Base-by-base conservation (phyloP, 2,113 vertebrate species). In the Tetrax tetrax region DNA sequence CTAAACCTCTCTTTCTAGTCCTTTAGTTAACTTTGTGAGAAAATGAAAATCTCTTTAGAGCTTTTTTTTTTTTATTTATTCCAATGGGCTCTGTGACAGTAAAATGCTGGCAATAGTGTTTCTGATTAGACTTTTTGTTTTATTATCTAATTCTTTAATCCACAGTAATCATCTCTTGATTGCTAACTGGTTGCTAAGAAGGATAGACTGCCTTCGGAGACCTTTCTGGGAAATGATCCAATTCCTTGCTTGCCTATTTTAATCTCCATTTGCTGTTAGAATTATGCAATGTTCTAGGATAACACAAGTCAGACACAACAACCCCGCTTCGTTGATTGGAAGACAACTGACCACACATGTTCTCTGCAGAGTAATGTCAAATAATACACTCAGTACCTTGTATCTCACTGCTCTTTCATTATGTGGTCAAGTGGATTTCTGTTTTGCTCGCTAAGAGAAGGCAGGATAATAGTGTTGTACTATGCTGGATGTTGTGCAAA, bases 191-290 rank as follows among this genome's bases (percentile, higher is more conserved):
- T 60, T 94, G 88, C 85, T 92, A 87, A 91, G 80, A 91, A 93
- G 91, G 75, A 60, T 85, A 94, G 64, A 51, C 68, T 37, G 69
- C 23, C 86, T 96, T 92, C 68, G 78, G 91, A 96, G 93, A 77
- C 28, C 41, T 54, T 89, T 95, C 95, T 96, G 96, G 97, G 95
- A 97, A 95, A 57, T 53, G 56, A 92, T 97, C 87, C 83, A 97
- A 83, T 91, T 95, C 94, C 75, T 76, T 90, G 43, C 41, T 60
- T 37, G 3, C 81, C 31, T 90, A 10, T 90, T 97, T 94, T 91
- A 89, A 94, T 97, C 75, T 97, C 94, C 95, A 28, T 90, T 98
- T 97, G 64, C 93, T 89, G 45, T 92, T 93, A 97, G 78, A 96
- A 95, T 95, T 95, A 87, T 80, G 59, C 60, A 10, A 2, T 76